phyloP scores from a whole-genome alignment of 2,888 invertebrate species.

The Acanthococcus lagerstroemiae region DNA sequence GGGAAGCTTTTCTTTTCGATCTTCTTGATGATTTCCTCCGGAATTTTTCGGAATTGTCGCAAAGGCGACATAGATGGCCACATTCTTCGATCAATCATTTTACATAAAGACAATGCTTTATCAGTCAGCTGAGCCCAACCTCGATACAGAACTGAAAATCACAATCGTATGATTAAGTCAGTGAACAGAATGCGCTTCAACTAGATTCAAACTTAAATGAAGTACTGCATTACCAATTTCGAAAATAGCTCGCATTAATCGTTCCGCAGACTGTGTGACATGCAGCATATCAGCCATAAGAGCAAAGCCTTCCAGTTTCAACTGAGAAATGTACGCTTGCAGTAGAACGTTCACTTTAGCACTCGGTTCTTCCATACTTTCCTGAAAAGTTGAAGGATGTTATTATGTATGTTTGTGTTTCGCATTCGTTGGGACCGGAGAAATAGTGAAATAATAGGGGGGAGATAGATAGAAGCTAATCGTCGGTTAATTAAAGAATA shows the following conservation, averaged over 20 bases:
- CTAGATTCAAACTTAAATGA: background rate
- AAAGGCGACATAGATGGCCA: slow-evolving; percentile 99
- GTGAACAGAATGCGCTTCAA: background rate
- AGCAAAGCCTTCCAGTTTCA: slow-evolving; percentile 96
- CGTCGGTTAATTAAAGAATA: background rate
- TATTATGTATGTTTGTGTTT: background rate
- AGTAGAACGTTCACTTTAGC: slow-evolving; percentile 92
- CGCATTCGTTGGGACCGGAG: background rate
- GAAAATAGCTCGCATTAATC: slow-evolving; percentile 90
- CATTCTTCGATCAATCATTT: slow-evolving; percentile 98
- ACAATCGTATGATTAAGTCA: slow-evolving; percentile 4
- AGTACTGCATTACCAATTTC: slow-evolving; percentile 57
- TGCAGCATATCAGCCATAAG: slow-evolving; percentile 99
- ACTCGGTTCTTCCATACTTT: slow-evolving; percentile 98
- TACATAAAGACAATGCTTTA: slow-evolving; percentile 88
- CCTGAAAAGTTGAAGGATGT: background rate
- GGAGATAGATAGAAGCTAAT: background rate
- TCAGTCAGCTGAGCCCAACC: slow-evolving; percentile 98
- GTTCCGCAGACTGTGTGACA: slow-evolving; percentile 91
- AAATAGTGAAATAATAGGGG: background rate
- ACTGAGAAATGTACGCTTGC: slow-evolving; percentile 95
- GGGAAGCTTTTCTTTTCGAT: slow-evolving; percentile 96
- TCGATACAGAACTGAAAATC: slow-evolving; percentile 60
- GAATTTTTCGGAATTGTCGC: slow-evolving; percentile 93
- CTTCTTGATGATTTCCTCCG: slow-evolving; percentile 91